Base-by-base conservation (phyloP, 2,113 vertebrate genomes). In the Chrysemys picta region DNA sequence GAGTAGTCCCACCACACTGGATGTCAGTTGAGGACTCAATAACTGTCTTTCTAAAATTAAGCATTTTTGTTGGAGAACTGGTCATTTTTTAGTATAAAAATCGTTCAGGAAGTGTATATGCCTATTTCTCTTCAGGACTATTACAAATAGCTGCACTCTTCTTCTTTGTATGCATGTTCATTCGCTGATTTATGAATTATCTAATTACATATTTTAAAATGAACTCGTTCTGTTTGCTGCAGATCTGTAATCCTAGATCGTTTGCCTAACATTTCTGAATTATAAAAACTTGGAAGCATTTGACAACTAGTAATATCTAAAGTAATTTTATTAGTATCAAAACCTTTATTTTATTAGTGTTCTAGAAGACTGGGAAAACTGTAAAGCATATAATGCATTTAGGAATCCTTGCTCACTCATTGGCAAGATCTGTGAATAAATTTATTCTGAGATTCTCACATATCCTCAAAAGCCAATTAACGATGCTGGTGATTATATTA, bases 11-110 rank as follows among this genome's bases (percentile, higher is more conserved):
- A 14, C 5, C 93, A 94, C 72, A 72, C 78, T 72, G 81, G 52
- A 56, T 89, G 91, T 94, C 87, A 92, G 62, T 84, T 95, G 94
- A 97, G 93, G 89, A 96, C 53, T 62, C 87, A 95, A 88, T 45
- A 27, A 78, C 25, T 91, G 96, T 76, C 89, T 89, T 88, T 90
- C 85, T n/a, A 80, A 95, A 96, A 87, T 91, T 94, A 90, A 78
- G 82, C 84, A 19, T 87, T 1, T 0, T 93, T 82, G 83, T 81
- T 89, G 80, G 84, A 76, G 14, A 57, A 80, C 6, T 53, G 13
- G 6, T 5, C 35, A 65, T 50, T 29, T 24, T 75, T 95, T 16
- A 57, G 72, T 80, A 81, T 47, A 21, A 83, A 59, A 82, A 1
- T 14, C 59, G 29, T 9, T 59, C 24, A 78, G 27, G 42, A 24